Percentiles rank a stretch among this genome's conserved stretches.
Conservation (phyloP, 2,888 invertebrate genomes). For the Drosophila mimetica region DNA sequence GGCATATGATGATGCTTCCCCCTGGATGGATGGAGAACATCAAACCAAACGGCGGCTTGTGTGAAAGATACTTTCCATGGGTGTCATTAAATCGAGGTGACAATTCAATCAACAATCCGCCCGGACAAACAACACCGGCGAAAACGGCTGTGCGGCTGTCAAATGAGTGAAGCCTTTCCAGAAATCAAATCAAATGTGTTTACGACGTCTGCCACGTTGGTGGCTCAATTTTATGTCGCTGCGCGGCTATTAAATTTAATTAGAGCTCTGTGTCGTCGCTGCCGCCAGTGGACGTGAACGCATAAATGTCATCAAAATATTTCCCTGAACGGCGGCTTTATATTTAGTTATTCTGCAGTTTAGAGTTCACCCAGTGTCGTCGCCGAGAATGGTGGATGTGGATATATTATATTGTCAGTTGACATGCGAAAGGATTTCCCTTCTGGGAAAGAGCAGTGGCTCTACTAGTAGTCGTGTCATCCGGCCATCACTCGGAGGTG, state of each 20-base stretch:
- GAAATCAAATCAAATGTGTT: conserved; percentile 78
- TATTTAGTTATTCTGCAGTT: conserved; percentile 54
- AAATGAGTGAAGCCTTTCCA: conserved; percentile 68
- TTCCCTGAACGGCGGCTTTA: conserved; percentile 61
- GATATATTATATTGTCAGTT: conserved; percentile 64
- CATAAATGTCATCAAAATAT: conserved; percentile 80
- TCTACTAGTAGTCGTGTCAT: conserved; percentile 34
- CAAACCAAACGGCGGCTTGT: conserved; percentile 46
- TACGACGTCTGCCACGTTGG: conserved; percentile 66
- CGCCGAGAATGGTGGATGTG: conserved; percentile 42
- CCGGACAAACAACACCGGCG: conserved; percentile 39
- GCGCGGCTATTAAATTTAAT: conserved; percentile 79
- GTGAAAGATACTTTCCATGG: conserved; percentile 27
- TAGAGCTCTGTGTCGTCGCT: conserved; percentile 70
- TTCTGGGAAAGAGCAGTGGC: conserved; percentile 43
- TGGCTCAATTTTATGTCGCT: conserved; percentile 70
- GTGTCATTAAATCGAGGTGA: conserved; percentile 71
- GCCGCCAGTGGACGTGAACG: conserved; percentile 62
- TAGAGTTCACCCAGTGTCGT: conserved; percentile 42
- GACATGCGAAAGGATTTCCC: conserved; percentile 72
- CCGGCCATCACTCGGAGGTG: conserved; percentile 45
- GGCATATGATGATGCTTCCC: conserved; percentile 16
- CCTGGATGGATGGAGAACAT: conserved; percentile 48
- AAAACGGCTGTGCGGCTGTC: conserved; percentile 43
- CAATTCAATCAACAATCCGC: conserved; percentile 78